These are phyloP conservation scores for Phacellophora camtschatica DNA, from an alignment of 30 jellyfish, hydroid and myxozoan genomes.

Conservation along the genomic window DNA sequence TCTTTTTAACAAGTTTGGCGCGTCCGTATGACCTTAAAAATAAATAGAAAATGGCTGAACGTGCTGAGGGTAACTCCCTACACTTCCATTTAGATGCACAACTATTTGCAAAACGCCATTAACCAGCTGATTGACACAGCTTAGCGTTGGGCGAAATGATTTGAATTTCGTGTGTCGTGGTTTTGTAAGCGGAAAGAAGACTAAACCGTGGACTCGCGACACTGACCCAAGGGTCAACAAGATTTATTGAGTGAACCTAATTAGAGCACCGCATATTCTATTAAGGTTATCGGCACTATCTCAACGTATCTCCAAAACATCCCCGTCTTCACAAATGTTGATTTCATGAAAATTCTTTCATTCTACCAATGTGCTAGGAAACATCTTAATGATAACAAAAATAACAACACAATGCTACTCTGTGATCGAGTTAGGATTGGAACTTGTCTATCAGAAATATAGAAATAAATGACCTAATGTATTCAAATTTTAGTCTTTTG, in stretches of 20 bases:
- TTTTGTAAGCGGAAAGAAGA: conserved; percentile 1
- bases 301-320: not conserved
- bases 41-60: not conserved
- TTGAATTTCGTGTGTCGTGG: conserved; percentile 44
- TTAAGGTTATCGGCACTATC: not conserved
- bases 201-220: not conserved
- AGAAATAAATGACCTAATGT: no score
- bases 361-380: no score
- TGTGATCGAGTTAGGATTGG: no score
- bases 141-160: not conserved
- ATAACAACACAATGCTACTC: no score
- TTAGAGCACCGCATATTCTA: not conserved
- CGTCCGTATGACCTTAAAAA: not conserved
- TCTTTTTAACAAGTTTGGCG: no score
- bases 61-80: not conserved
- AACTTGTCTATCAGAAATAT: no score
- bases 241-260: not conserved
- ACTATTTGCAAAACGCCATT: not conserved
- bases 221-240: conserved; percentile 23
- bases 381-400: no score
- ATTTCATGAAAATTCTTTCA: not conserved
- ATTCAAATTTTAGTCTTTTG: no score
- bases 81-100: not conserved
- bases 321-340: not conserved
- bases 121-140: conserved; percentile 27